These are phyloP conservation scores for Gymnothorax javanicus DNA, from an alignment of 2,797 vertebrate species.

Conservation along the genomic window DNA sequence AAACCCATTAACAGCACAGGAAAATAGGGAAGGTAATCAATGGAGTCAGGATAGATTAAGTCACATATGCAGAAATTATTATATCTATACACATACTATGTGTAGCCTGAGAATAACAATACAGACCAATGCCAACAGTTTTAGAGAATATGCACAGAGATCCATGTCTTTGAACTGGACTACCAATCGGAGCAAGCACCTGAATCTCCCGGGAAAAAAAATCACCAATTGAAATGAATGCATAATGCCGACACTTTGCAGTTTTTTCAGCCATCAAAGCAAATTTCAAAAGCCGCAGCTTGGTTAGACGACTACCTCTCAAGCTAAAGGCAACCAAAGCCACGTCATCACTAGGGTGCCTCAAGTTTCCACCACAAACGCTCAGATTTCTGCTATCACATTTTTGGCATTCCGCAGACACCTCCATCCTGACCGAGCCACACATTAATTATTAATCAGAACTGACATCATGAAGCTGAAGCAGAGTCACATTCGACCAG, in stretches of 20 bases:
- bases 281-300: neutral
- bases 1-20: neutral
- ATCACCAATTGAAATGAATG: no score
- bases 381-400: no score
- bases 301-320: neutral
- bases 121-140: neutral
- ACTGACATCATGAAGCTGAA: neutral
- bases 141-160: neutral
- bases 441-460: neutral
- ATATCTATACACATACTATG: no score
- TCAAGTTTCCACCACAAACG: neutral
- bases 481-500: neutral
- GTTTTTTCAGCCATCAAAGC: neutral
- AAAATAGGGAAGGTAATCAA: no score
- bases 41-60: no score
- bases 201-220: no score
- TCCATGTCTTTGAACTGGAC: neutral
- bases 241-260: neutral
- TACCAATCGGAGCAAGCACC: no score
- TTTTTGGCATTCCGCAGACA: neutral
- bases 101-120: neutral
- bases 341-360: neutral
- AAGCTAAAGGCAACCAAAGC: neutral
- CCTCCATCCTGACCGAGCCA: neutral
- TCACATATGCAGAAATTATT: no score